Percentiles rank a stretch among this genome's conserved stretches.
These are phyloP conservation scores for Galagoides demidoff DNA, from an alignment of 2,797 vertebrate genomes.

Conservation along the genomic window DNA sequence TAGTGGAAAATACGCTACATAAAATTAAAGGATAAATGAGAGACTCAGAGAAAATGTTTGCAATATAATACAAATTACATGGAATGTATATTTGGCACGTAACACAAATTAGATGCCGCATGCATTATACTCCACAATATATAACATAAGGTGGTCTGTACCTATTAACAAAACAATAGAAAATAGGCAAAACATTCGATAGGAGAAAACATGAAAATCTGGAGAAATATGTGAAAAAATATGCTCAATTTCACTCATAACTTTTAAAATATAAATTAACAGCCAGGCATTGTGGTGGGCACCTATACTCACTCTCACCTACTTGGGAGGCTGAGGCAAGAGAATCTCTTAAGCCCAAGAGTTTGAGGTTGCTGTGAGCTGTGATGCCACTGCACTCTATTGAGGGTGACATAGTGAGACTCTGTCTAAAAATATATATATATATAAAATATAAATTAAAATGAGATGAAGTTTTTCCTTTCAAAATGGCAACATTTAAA, in stretches of 20 bases:
- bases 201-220: background rate
- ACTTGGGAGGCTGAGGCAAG: no score
- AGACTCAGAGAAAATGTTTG: background rate
- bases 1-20: background rate
- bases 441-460: background rate
- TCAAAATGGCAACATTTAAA: background rate
- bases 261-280: background rate
- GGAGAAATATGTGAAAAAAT: background rate
- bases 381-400: no score
- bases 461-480: background rate
- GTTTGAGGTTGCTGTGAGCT: no score
- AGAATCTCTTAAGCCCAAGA: no score
- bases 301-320: no score
- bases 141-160: background rate
- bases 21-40: background rate
- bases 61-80: background rate
- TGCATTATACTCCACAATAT: background rate
- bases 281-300: no score
- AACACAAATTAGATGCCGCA: background rate
- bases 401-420: no score
- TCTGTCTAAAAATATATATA: no score
- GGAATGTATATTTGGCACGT: background rate
- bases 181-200: background rate
- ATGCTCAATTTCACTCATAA: background rate
- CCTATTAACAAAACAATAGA: background rate